These are phyloP conservation scores for Cenopis cana DNA, from an alignment of 2,888 invertebrate species.

Conservation along the genomic window DNA sequence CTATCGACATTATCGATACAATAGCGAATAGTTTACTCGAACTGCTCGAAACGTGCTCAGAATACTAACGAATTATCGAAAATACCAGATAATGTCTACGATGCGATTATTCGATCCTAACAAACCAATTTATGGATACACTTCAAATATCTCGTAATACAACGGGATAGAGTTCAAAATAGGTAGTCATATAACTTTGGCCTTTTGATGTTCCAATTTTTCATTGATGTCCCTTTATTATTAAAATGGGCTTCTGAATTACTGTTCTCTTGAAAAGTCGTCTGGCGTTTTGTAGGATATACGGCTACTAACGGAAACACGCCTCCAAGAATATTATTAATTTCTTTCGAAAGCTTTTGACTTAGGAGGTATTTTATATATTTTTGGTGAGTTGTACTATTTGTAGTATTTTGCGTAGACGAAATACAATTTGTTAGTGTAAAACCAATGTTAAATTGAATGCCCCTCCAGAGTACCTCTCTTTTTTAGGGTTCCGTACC, in stretches of 20 bases:
- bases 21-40: constrained; percentile 24
- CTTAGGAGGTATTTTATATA: no score
- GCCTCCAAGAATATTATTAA: background rate
- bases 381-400: no score
- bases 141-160: background rate
- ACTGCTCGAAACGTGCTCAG: constrained; percentile 31
- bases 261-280: background rate
- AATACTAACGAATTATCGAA: constrained; percentile 37
- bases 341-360: background rate
- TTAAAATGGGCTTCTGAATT: background rate
- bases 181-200: background rate
- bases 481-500: no score
- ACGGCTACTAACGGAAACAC: background rate
- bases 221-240: background rate
- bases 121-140: constrained; percentile 3
- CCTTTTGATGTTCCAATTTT: background rate
- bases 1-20: constrained; percentile 28
- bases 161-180: background rate
- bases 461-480: no score
- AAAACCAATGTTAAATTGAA: no score
- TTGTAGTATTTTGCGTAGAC: no score
- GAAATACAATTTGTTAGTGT: no score
- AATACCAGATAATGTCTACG: constrained; percentile 30
- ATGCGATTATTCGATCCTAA: constrained; percentile 22
- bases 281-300: background rate